phyloP scores from a whole-genome alignment of 2,888 invertebrate genomes.

The Cosmia trapezina region DNA sequence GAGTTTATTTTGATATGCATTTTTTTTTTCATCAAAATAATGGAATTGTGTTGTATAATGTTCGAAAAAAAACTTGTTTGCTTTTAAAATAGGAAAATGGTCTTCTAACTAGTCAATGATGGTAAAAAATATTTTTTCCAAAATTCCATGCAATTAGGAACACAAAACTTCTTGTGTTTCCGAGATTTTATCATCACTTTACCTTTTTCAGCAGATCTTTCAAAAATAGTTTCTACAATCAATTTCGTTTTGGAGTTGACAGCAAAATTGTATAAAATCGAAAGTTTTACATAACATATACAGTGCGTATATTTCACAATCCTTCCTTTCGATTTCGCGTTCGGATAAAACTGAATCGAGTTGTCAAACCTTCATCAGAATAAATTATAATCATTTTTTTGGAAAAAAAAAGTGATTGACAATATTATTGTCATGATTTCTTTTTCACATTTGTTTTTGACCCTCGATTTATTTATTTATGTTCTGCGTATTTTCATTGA shows the following conservation, averaged over 20 bases:
- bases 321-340: conserved; percentile 39
- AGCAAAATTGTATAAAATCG: neutral
- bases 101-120: no score
- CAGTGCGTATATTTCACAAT: conserved; percentile 25
- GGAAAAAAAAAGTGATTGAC: conserved; percentile 50
- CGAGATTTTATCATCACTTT: no score
- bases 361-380: conserved; percentile 63
- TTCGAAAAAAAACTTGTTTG: neutral
- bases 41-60: neutral
- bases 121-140: no score
- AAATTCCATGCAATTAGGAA: no score
- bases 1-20: neutral
- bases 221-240: no score
- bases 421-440: conserved; percentile 43
- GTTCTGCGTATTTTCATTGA: neutral
- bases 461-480: neutral
- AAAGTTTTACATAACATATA: no score
- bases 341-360: conserved; percentile 47
- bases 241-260: neutral
- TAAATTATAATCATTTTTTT: conserved; percentile 51
- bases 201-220: no score
- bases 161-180: no score
- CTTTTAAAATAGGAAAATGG: neutral
- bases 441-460: conserved; percentile 19
- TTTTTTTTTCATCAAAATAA: neutral